Conservation (phyloP, 1,140 invertebrate species). For the Zaprionus camerounensis region DNA sequence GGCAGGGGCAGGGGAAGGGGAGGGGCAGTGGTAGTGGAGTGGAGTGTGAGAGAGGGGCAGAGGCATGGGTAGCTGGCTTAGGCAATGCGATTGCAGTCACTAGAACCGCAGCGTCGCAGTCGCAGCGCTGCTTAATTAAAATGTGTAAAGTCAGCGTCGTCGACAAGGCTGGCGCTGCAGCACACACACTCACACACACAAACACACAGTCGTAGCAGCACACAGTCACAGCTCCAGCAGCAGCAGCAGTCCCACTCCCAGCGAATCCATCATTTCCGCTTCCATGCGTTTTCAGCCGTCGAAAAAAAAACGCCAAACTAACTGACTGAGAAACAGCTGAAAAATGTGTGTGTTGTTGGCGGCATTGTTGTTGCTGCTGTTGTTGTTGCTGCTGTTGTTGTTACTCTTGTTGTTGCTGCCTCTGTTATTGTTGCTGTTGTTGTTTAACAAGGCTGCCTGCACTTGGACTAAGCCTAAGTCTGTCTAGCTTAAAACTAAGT, state of each 20-base stretch:
- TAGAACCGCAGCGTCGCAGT: constrained; percentile 57
- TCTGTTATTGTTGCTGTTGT: constrained; percentile 38
- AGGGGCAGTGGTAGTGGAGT: not conserved
- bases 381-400: constrained; percentile 43
- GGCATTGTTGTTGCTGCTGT: constrained; percentile 33
- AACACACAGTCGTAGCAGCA: not conserved
- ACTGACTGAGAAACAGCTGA: constrained; percentile 75
- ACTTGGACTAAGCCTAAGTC: constrained; percentile 36
- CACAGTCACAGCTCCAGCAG: constrained; percentile 15
- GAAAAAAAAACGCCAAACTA: constrained; percentile 27
- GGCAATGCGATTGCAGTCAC: constrained; percentile 65
- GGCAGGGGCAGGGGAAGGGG: not conserved
- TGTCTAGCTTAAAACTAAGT: not conserved
- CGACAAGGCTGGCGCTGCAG: constrained; percentile 34
- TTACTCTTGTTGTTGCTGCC: constrained; percentile 29
- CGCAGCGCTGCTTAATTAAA: constrained; percentile 76
- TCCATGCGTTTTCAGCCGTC: constrained; percentile 76
- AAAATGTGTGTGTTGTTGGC: constrained; percentile 60
- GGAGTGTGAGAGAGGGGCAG: constrained; percentile 5
- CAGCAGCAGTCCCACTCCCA: constrained; percentile 45
- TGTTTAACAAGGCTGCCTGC: constrained; percentile 48
- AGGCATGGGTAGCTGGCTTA: not conserved
- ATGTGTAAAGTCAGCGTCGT: constrained; percentile 76
- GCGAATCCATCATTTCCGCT: constrained; percentile 84
- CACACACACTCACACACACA: not conserved